Conservation (phyloP, 2,113 vertebrate genomes). For the Willisornis vidua region DNA sequence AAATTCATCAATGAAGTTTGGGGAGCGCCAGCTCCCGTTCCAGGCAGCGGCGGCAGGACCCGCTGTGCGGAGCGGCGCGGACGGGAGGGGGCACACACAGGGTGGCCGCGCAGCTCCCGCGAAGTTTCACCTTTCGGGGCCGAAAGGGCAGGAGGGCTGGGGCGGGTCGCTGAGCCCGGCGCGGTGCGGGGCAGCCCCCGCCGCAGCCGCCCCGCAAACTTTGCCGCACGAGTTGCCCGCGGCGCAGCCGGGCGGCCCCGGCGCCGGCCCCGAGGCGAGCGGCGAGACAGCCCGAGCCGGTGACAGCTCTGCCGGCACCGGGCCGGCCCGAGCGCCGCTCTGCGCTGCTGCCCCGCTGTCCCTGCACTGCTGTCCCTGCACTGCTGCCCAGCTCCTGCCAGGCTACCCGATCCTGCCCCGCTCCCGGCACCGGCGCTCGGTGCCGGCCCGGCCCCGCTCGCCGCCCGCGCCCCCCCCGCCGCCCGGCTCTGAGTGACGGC, state of each 20-base stretch:
- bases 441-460: not conserved
- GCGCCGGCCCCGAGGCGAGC: not conserved
- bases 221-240: constrained; percentile 1
- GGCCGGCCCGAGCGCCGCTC: not conserved
- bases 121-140: constrained; percentile 43
- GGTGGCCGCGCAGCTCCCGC: constrained; percentile 1
- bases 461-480: not conserved
- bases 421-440: not conserved
- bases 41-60: not conserved
- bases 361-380: not conserved
- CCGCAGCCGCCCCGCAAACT: not conserved
- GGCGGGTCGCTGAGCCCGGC: not conserved
- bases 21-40: not conserved
- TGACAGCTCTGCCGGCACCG: not conserved
- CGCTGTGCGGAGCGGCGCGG: not conserved
- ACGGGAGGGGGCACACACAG: constrained; percentile 29
- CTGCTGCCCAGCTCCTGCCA: not conserved
- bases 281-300: not conserved
- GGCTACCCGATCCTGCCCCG: not conserved
- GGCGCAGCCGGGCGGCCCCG: not conserved
- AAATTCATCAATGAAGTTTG: constrained; percentile 27
- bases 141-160: not conserved
- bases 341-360: no score
- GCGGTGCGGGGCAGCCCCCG: not conserved
- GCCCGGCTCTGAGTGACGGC: constrained; percentile 69